These are phyloP conservation scores for Manduca sexta DNA, from an alignment of 1,140 invertebrate species.

Conservation along the genomic window DNA sequence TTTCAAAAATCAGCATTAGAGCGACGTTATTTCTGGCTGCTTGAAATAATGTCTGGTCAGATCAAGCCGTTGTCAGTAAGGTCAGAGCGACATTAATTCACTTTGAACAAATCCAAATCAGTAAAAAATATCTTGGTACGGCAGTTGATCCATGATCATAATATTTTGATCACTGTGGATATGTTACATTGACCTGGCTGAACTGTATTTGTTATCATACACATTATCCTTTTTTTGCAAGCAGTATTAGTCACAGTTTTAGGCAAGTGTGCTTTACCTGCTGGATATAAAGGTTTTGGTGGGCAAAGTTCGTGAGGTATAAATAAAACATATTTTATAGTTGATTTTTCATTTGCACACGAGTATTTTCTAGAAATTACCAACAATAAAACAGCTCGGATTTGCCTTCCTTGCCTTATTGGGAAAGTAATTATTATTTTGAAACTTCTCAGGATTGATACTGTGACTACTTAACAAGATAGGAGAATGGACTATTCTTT, in stretches of 20 bases:
- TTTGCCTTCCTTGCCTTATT: slow-evolving; percentile 5
- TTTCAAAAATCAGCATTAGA: slow-evolving; percentile 34
- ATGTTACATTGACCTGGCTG: slow-evolving; percentile 11
- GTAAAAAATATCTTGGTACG: slow-evolving; percentile 1
- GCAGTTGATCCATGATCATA: slow-evolving; percentile 5
- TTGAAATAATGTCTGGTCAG: slow-evolving; percentile 48
- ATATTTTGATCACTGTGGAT: slow-evolving; percentile 8
- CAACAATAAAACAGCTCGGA: neutral
- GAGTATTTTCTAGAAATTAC: slow-evolving; percentile 3
- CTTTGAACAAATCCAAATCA: neutral
- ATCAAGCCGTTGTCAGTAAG: slow-evolving; percentile 40
- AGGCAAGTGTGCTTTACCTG: neutral
- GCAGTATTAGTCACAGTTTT: slow-evolving; percentile 29
- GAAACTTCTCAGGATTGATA: neutral
- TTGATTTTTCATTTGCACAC: slow-evolving; percentile 16
- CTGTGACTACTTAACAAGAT: slow-evolving; percentile 61
- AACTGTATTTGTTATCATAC: slow-evolving; percentile 13
- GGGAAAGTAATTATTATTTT: neutral
- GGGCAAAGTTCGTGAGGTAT: slow-evolving; percentile 1
- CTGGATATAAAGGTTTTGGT: slow-evolving; percentile 5
- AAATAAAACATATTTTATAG: slow-evolving; percentile 24
- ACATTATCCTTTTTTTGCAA: slow-evolving; percentile 11
- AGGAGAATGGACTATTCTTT: slow-evolving; percentile 46
- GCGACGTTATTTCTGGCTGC: slow-evolving; percentile 52
- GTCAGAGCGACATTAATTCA: slow-evolving; percentile 18